Conservation (phyloP, 2,113 vertebrate species). For the Corythoichthys intestinalis region DNA sequence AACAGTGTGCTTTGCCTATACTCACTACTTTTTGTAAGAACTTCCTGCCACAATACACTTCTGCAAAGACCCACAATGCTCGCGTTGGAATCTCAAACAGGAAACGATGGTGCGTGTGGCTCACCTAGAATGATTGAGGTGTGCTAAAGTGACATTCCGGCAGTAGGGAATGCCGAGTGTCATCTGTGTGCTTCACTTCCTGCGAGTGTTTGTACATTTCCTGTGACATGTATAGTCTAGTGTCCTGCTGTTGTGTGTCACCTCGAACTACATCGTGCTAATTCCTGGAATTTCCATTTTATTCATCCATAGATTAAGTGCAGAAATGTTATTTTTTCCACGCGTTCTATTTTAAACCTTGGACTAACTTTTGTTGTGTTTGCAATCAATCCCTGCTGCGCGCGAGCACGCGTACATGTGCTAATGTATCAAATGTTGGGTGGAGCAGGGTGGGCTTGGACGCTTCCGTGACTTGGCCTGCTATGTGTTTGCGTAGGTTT, state of each 20-base stretch:
- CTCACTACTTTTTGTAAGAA: too few relatives aligned
- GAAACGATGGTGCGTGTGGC: too few relatives aligned
- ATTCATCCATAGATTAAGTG: not conserved
- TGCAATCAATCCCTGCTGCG: not conserved
- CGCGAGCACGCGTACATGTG: not conserved
- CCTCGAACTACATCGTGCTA: conserved; percentile 6
- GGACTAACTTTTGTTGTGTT: not conserved
- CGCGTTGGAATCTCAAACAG: too few relatives aligned
- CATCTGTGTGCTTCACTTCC: not conserved
- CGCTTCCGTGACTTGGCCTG: conserved; percentile 56
- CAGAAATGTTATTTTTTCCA: not conserved
- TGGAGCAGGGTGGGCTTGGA: conserved; percentile 49
- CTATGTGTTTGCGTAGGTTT: conserved; percentile 63
- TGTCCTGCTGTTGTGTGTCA: not conserved
- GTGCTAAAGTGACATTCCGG: not conserved
- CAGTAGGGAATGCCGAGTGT: not conserved
- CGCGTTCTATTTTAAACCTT: not conserved
- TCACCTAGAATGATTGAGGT: too few relatives aligned
- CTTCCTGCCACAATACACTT: too few relatives aligned
- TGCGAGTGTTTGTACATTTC: conserved; percentile 26
- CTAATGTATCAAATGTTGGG: conserved; percentile 52
- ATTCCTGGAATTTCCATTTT: not conserved
- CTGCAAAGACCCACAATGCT: too few relatives aligned
- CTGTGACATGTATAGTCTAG: conserved; percentile 56
- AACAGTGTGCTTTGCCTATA: too few relatives aligned